Evolutionary conservation across 2,888 invertebrate species (phyloP), one percentile per base, ranked within the genome.

Genomic region (Holacanthella duospinosa): DNA sequence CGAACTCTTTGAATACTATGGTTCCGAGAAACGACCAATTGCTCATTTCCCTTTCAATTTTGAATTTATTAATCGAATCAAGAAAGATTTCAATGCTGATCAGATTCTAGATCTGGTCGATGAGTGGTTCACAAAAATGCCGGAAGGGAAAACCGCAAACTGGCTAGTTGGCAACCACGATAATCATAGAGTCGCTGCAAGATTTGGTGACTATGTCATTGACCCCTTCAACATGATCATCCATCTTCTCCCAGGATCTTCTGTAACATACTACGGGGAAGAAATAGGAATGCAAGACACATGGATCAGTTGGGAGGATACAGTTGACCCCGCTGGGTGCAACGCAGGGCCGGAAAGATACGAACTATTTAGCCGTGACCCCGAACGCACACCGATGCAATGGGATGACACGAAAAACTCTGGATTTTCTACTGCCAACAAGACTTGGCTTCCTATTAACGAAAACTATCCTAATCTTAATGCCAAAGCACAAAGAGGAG

Each of bases 301-400:
- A n/a, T n/a, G n/a, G n/a, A 24, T 64, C 1, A 55, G 59, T 1
- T 64, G 60, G 59, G 64, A 64, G 36, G 64, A 64, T 4, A 64
- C 64, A 19, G 55, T 61, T 1, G 87, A 86, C 77, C 84, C 86
- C 0, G 80, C 82, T 2, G 86, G 85, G 1, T 83, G 83, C 73
- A 83, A 83, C 73, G 82, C 83, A 0, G 85, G 85, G 69, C 81
- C 82, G 0, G 71, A 79, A 1, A 80, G 82, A 68, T 86, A 84
- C 75, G 77, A 79, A 66, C 73, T 77, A 48, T 79, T 77, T 27
- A 82, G 84, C 0, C 79, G 87, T 2, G 87, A 87, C 76, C 87
- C 88, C 0, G 85, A 81, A 68, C 80, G 91, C 28, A 88, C 89
- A 0, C 91, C 91, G 0, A 88, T 86, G 77, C 90, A 90, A 73